Percentiles rank a stretch among this genome's conserved stretches.
Evolutionary conservation across 1,140 invertebrate species (phyloP).

Genomic region (Drosophila rufa): DNA sequence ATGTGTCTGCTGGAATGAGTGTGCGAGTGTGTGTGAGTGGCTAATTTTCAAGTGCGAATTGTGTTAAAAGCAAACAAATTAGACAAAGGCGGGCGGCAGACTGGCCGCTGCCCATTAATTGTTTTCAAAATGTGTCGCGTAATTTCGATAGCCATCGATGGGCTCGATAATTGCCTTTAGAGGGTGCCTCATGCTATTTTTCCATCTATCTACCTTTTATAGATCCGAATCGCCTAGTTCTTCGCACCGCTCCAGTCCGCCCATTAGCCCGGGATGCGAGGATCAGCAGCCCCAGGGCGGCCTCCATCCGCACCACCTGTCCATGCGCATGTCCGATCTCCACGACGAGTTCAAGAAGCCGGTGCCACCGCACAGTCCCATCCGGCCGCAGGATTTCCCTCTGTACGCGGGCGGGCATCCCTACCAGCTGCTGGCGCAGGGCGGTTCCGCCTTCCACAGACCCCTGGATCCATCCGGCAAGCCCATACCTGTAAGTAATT

Average conservation of each 20-base stretch:
- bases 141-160: conserved; percentile 44
- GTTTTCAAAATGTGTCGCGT: conserved; percentile 63
- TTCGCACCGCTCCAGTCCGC: conserved; percentile 84
- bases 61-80: conserved; percentile 74
- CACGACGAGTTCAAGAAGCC: conserved; percentile 84
- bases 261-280: conserved; percentile 84
- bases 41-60: conserved; percentile 55
- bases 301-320: conserved; percentile 61
- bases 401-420: conserved; percentile 84
- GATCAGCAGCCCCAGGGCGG: conserved; percentile 69
- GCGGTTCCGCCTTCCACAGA: conserved; percentile 80
- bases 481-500: conserved; percentile 75
- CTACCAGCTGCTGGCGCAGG: conserved; percentile 79
- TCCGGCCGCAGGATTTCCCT: conserved; percentile 81
- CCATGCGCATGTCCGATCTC: conserved; percentile 76
- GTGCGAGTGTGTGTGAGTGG: conserved; percentile 21
- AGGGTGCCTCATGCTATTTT: conserved; percentile 44
- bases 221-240: conserved; percentile 84
- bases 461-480: conserved; percentile 83
- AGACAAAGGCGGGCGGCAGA: conserved; percentile 27
- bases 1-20: conserved; percentile 26
- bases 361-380: conserved; percentile 79
- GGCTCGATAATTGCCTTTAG: conserved; percentile 48
- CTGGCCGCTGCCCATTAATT: conserved; percentile 56
- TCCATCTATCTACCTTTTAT: background rate